Conservation (phyloP, 2,888 invertebrate genomes). For the Acrobasis suavella region DNA sequence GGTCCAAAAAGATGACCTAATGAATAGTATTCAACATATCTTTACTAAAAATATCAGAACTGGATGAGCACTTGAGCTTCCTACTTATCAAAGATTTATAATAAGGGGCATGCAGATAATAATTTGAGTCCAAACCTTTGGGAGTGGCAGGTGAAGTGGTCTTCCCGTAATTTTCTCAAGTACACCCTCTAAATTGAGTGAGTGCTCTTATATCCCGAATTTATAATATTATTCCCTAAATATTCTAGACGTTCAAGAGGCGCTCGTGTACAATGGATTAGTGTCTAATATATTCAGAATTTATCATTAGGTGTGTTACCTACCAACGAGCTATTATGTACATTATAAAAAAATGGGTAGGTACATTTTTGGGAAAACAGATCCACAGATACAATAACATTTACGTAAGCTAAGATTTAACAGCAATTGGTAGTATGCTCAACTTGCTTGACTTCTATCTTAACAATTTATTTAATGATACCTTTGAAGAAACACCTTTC, state of each 20-base stretch:
- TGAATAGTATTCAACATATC: not conserved
- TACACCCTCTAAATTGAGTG: slow-evolving; percentile 67
- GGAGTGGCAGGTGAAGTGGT: slow-evolving; percentile 69
- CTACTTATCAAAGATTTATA: slow-evolving; percentile 33
- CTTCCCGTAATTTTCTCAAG: slow-evolving; percentile 78
- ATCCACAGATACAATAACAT: too few species aligned
- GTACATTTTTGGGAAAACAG: too few species aligned
- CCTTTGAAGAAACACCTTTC: too few species aligned
- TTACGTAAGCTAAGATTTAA: too few species aligned
- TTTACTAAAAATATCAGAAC: slow-evolving; percentile 24
- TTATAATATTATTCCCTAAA: slow-evolving; percentile 78
- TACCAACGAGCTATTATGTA: too few species aligned
- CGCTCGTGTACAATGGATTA: slow-evolving; percentile 7
- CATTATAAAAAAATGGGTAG: too few species aligned
- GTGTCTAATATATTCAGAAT: not conserved
- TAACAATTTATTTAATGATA: too few species aligned
- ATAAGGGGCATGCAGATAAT: slow-evolving; percentile 62
- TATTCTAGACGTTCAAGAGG: slow-evolving; percentile 56
- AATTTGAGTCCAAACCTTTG: slow-evolving; percentile 70
- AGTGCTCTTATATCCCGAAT: slow-evolving; percentile 76
- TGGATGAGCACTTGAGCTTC: not conserved
- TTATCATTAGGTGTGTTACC: not conserved
- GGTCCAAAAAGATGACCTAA: too few species aligned
- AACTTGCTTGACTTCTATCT: too few species aligned
- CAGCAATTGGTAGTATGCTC: too few species aligned